These are phyloP conservation scores for Aurelia sp. DNA, from an alignment of 30 jellyfish, hydroid and myxozoan genomes.

Conservation along the genomic window DNA sequence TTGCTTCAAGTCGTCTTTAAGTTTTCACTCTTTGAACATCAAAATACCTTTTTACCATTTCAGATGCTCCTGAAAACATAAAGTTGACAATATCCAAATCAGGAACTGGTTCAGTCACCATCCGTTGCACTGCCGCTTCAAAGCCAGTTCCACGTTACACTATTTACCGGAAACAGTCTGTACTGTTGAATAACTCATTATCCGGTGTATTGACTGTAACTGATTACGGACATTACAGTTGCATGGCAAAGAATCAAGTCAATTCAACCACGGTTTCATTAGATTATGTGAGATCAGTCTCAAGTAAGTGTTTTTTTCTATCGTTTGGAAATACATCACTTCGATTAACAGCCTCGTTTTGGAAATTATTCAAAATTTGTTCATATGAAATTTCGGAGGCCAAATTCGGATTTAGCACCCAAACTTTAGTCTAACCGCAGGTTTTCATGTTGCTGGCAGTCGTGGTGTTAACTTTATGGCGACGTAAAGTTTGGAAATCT, in stretches of 20 bases:
- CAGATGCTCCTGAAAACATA: slow-evolving; percentile 61
- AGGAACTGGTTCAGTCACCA: slow-evolving; percentile 25
- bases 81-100: slow-evolving; percentile 24
- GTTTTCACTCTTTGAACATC: too few species aligned
- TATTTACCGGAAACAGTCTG: slow-evolving; percentile 24
- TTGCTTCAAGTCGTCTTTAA: too few species aligned
- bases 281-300: slow-evolving; percentile 1
- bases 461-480: too few species aligned
- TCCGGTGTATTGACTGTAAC: slow-evolving; percentile 37
- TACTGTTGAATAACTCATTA: not conserved
- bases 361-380: too few species aligned
- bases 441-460: too few species aligned
- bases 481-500: too few species aligned
- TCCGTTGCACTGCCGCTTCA: slow-evolving; percentile 57
- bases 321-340: not conserved
- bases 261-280: slow-evolving; percentile 18
- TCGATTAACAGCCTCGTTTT: too few species aligned
- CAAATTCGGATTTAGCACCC: too few species aligned
- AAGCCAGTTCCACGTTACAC: slow-evolving; percentile 55
- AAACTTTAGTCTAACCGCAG: too few species aligned
- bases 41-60: too few species aligned
- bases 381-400: too few species aligned
- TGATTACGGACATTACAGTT: slow-evolving; percentile 56
- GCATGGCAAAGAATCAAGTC: slow-evolving; percentile 44
- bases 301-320: not conserved